These are phyloP conservation scores for Oryctes rhinoceros DNA, from an alignment of 1,140 invertebrate species.

Conservation along the genomic window DNA sequence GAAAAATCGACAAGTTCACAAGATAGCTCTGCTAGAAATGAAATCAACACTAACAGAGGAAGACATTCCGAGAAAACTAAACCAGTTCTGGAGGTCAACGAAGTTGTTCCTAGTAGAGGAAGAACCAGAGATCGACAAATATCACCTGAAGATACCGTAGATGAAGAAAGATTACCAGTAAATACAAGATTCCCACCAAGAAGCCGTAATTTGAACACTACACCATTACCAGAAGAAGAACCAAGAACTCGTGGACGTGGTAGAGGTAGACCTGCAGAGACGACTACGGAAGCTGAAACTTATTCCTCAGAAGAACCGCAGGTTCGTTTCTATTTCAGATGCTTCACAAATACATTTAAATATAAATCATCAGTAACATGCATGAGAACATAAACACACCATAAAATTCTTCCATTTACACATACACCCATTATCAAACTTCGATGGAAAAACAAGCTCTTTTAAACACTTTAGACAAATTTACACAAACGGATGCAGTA, in stretches of 20 bases:
- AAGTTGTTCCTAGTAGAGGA: constrained; percentile 68
- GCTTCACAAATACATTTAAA: not conserved
- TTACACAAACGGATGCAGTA: not conserved
- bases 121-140: constrained; percentile 69
- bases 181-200: constrained; percentile 82
- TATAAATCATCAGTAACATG: not conserved
- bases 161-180: constrained; percentile 74
- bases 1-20: constrained; percentile 62
- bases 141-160: constrained; percentile 65
- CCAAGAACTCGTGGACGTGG: constrained; percentile 60
- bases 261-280: constrained; percentile 61
- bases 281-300: constrained; percentile 48
- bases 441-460: not conserved
- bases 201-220: constrained; percentile 68
- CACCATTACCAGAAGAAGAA: constrained; percentile 57
- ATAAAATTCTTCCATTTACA: not conserved
- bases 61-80: constrained; percentile 71
- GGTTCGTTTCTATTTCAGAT: constrained; percentile 45
- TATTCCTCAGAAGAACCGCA: constrained; percentile 58
- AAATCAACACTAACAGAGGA: constrained; percentile 62
- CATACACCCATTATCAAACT: not conserved
- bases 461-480: not conserved
- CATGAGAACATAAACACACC: not conserved
- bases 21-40: constrained; percentile 67
- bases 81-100: constrained; percentile 69